Evolutionary conservation across 1,140 invertebrate species (phyloP), one percentile per base, ranked within the genome.

Genomic region (Drosophila asahinai): DNA sequence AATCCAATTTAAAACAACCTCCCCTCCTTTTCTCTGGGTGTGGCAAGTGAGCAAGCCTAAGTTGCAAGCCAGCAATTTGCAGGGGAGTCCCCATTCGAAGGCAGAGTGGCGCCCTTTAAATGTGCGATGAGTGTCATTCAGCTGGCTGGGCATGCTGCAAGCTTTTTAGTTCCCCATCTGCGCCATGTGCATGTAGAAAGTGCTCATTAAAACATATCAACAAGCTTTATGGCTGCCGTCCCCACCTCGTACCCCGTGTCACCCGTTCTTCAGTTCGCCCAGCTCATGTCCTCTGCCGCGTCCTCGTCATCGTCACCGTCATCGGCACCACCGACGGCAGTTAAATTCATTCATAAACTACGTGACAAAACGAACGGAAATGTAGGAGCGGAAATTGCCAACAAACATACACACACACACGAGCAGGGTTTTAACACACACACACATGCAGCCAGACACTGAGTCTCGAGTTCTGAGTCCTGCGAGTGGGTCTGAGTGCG

Each of bases 291-390:
- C 38, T 36, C 12, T n/a, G 12, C 45, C 15, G 12, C 49, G 22
- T 55, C 42, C 30, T 38, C 62, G 36, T 30, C 36, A 48, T 49
- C 65, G 62, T 77, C 58, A 47, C 30, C 66, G 62, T 59, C 61
- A 75, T 70, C 77, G 68, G 72, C 77, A 61, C 57, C 55, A 81
- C 58, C 81, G 73, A 78, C 81, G 63, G 86, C 84, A 89, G 81
- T 89, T 89, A 89, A 89, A 89, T 89, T 89, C 84, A 89, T 89
- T 89, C 84, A 89, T 89, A 89, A 89, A 89, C 81, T 89, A 89
- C 84, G 84, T 89, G 84, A 89, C 84, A 89, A 89, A 89, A 90
- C 86, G 84, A 89, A 89, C 84, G 84, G 84, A 89, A 90, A 89
- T 89, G 84, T 89, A 84, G 66, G 83, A 90, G 57, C 84, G 84